Evolutionary conservation across 1,140 invertebrate genomes (phyloP).

Genomic region (Megalonaias nervosa): DNA sequence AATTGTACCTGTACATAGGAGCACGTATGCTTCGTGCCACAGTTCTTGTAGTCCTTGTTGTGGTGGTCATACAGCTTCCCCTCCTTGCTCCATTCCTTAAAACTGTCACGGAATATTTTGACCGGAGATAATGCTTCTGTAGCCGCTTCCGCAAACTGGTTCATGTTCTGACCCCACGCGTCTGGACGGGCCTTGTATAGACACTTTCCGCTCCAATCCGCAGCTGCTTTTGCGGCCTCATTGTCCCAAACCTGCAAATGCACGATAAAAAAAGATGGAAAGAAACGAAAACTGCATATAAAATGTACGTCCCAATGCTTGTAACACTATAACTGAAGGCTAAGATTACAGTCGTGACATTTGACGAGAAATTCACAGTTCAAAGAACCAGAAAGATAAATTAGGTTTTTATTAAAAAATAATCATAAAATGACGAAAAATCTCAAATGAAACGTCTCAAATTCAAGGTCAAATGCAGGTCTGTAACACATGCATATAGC

Average conservation of each 20-base stretch:
- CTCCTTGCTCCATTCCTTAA: slow-evolving; percentile 24
- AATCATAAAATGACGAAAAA: too few species aligned
- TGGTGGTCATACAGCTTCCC: slow-evolving; percentile 29
- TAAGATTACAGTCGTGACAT: too few species aligned
- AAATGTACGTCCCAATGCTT: too few species aligned
- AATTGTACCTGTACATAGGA: slow-evolving; percentile 26
- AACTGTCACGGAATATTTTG: slow-evolving; percentile 21
- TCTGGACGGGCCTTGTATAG: slow-evolving; percentile 29
- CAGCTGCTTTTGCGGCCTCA: slow-evolving; percentile 12
- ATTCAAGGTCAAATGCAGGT: too few species aligned
- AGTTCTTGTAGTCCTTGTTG: slow-evolving; percentile 9
- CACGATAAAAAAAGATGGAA: too few species aligned
- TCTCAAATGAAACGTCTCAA: too few species aligned
- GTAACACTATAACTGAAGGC: too few species aligned
- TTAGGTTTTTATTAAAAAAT: too few species aligned
- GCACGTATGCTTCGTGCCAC: slow-evolving; percentile 27
- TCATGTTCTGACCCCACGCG: slow-evolving; percentile 37
- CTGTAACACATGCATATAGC: too few species aligned
- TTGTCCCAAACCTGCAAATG: slow-evolving; percentile 29
- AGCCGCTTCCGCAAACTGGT: slow-evolving; percentile 20
- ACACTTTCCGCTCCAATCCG: slow-evolving; percentile 22
- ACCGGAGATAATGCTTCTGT: slow-evolving; percentile 13
- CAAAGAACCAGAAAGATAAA: too few species aligned
- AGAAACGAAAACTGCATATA: too few species aligned
- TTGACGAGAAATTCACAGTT: too few species aligned